Evolutionary conservation across 2,888 invertebrate species (phyloP).

Genomic region (Sarcophaga carnaria): DNA sequence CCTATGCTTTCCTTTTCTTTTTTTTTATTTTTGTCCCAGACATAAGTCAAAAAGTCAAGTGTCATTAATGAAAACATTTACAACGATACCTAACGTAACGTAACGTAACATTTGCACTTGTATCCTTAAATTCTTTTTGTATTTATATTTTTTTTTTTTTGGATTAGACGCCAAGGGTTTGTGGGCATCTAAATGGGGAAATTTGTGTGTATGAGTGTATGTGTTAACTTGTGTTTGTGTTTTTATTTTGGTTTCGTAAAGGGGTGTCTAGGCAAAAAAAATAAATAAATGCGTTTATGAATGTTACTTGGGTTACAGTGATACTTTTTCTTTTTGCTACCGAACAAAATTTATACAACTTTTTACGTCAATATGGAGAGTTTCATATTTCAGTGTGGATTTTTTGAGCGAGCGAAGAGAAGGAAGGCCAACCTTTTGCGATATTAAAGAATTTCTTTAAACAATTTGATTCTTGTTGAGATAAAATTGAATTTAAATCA

Average conservation of each 20-base stretch:
- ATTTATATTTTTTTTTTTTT: too few species aligned
- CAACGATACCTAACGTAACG: too few species aligned
- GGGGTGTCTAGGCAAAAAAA: too few species aligned
- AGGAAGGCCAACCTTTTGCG: too few species aligned
- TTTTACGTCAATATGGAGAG: neutral
- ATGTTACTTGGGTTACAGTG: neutral
- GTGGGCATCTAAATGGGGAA: neutral
- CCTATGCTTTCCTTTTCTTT: neutral
- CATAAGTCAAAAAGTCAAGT: conserved; percentile 34
- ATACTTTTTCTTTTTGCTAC: neutral
- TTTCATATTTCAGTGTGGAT: neutral
- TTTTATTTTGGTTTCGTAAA: too few species aligned
- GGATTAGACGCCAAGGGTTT: too few species aligned
- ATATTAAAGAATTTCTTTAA: too few species aligned
- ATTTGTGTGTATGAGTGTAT: neutral
- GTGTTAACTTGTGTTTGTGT: conserved; percentile 1
- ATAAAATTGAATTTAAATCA: too few species aligned
- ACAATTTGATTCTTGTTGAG: too few species aligned
- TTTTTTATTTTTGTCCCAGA: conserved; percentile 7
- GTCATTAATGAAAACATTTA: conserved; percentile 28
- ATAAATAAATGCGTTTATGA: neutral
- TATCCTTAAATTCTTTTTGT: neutral
- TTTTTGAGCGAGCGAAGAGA: too few species aligned
- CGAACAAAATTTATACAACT: neutral
- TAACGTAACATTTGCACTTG: conserved; percentile 27